These are phyloP conservation scores for Pharmacophagus antenor DNA, from an alignment of 2,888 invertebrate genomes.

Conservation along the genomic window DNA sequence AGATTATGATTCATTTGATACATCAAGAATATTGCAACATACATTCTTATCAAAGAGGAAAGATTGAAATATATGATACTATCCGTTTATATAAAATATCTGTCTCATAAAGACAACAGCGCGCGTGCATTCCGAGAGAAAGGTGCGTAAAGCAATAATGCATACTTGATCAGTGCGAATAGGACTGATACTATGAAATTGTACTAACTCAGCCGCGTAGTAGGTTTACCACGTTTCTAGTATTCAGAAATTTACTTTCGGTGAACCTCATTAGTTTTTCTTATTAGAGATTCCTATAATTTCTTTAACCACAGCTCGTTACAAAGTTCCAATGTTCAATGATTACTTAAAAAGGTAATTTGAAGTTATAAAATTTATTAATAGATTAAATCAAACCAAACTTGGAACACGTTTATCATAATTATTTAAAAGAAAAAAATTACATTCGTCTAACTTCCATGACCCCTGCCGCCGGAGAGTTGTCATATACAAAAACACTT, in stretches of 20 bases:
- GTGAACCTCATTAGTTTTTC: not conserved
- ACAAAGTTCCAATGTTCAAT: not conserved
- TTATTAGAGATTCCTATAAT: not conserved
- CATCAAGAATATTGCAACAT: slow-evolving; percentile 1
- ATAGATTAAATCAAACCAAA: no score
- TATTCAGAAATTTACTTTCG: not conserved
- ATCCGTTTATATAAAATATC: slow-evolving; percentile 27
- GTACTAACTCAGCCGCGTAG: slow-evolving; percentile 19
- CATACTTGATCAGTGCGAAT: slow-evolving; percentile 38
- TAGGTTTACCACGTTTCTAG: slow-evolving; percentile 5
- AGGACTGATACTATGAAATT: slow-evolving; percentile 37
- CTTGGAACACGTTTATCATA: no score
- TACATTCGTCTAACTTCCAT: no score
- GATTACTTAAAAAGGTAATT: not conserved
- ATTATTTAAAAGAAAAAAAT: no score
- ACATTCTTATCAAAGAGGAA: slow-evolving; percentile 8
- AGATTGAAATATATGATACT: slow-evolving; percentile 22
- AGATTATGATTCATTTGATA: slow-evolving; percentile 1
- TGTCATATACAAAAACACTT: no score
- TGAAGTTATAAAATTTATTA: no score
- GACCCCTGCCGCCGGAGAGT: no score
- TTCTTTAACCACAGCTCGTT: not conserved
- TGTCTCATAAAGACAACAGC: slow-evolving; percentile 29
- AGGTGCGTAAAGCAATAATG: slow-evolving; percentile 37
- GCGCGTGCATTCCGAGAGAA: slow-evolving; percentile 38